These are phyloP conservation scores for Plebejus argus DNA, from an alignment of 2,888 invertebrate genomes.

Conservation along the genomic window DNA sequence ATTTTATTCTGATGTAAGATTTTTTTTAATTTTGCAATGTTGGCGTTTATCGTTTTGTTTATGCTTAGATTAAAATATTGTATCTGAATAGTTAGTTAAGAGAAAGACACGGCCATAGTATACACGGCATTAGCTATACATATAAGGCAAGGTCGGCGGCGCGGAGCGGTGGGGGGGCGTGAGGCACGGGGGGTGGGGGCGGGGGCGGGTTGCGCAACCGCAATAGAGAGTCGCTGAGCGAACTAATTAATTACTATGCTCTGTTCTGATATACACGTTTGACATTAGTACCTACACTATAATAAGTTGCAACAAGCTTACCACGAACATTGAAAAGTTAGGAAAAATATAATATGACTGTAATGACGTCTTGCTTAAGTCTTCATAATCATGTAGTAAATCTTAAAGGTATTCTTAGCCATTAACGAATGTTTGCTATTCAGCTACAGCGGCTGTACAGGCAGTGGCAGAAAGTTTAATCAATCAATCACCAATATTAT, in stretches of 20 bases:
- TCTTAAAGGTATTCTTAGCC: too few relatives aligned
- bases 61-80: background rate
- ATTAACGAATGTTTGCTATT: too few relatives aligned
- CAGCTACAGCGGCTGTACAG: too few relatives aligned
- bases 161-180: background rate
- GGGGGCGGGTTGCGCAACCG: background rate
- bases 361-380: too few relatives aligned
- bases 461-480: too few relatives aligned
- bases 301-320: background rate
- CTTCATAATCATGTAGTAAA: too few relatives aligned
- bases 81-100: conserved; percentile 32
- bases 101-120: conserved; percentile 37
- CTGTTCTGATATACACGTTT: background rate
- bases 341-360: too few relatives aligned
- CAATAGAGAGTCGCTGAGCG: background rate
- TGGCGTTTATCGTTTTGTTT: background rate
- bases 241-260: background rate
- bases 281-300: background rate
- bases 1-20: background rate
- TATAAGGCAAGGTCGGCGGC: conserved; percentile 45
- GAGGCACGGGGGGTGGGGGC: conserved; percentile 1
- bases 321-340: too few relatives aligned
- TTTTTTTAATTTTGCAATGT: background rate
- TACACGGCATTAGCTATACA: conserved; percentile 42
- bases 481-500: too few relatives aligned